A percentile compares a stretch with the other conserved stretches of the same genome.
These are phyloP conservation scores for Bombus haemorrhoidalis DNA, from an alignment of 1,140 invertebrate species.

Conservation along the genomic window DNA sequence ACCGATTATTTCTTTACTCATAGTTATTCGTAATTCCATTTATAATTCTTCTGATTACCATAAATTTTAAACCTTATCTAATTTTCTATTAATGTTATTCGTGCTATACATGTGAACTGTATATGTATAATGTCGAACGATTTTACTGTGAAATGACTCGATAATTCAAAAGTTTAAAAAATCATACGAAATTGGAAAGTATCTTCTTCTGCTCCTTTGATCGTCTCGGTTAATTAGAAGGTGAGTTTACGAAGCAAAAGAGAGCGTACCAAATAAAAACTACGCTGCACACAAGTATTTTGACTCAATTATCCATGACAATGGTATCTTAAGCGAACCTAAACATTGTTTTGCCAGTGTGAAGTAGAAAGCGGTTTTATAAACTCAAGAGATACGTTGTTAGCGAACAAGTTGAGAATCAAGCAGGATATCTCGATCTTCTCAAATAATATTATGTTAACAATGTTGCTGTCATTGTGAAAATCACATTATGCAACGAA, in stretches of 20 bases:
- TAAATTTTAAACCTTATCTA: too few relatives aligned
- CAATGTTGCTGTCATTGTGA: neutral
- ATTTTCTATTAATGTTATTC: too few relatives aligned
- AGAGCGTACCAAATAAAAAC: neutral
- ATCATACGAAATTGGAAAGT: too few relatives aligned
- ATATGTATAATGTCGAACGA: too few relatives aligned
- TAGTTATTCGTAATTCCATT: too few relatives aligned
- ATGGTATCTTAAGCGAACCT: neutral
- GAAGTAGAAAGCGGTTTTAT: slow-evolving; percentile 8
- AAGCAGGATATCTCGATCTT: neutral
- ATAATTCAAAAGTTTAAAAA: too few relatives aligned
- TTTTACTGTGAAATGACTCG: too few relatives aligned
- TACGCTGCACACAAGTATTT: neutral
- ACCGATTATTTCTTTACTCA: too few relatives aligned
- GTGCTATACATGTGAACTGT: too few relatives aligned
- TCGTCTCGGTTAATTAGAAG: neutral
- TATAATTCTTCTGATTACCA: too few relatives aligned
- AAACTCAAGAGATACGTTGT: neutral
- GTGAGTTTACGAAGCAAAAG: neutral
- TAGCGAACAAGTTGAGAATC: neutral
- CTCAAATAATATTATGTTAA: neutral
- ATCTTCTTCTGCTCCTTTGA: neutral
- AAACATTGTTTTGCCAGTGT: neutral
- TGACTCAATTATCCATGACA: slow-evolving; percentile 40
- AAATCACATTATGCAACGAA: neutral